These are phyloP conservation scores for Trachythela sp. DNA, from an alignment of 64 coral and sea anemone genomes.

Conservation along the genomic window DNA sequence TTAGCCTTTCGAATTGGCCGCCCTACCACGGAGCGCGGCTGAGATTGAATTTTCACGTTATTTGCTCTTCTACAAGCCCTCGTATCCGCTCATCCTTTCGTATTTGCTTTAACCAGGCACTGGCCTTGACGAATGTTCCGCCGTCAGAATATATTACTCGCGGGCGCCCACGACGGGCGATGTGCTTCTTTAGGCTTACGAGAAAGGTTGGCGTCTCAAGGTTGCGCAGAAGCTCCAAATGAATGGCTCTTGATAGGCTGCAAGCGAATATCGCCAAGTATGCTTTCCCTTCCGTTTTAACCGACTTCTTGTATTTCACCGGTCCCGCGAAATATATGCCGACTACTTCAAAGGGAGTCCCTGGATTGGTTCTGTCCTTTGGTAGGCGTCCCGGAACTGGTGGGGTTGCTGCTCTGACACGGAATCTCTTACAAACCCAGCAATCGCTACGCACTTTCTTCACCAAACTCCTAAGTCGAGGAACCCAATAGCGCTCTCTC, in stretches of 20 bases:
- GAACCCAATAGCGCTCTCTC: not conserved
- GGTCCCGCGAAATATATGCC: not conserved
- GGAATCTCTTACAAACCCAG: not conserved
- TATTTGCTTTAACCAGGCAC: slow-evolving; percentile 19
- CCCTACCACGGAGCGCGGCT: slow-evolving; percentile 41
- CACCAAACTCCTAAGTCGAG: not conserved
- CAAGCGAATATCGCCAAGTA: too few species aligned
- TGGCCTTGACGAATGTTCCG: not conserved
- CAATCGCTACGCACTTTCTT: not conserved
- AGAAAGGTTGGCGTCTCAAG: not conserved
- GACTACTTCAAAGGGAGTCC: not conserved
- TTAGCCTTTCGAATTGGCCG: slow-evolving; percentile 44
- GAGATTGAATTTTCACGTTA: slow-evolving; percentile 49
- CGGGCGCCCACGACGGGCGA: not conserved
- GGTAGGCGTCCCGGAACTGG: not conserved
- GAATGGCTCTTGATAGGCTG: not conserved
- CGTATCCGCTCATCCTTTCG: slow-evolving; percentile 9
- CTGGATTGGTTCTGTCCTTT: not conserved
- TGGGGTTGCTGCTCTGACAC: not conserved
- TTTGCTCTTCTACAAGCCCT: slow-evolving; percentile 11
- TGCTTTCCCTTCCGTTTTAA: too few species aligned
- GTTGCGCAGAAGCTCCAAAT: slow-evolving; percentile 23
- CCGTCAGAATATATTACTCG: slow-evolving; percentile 40
- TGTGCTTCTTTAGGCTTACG: not conserved
- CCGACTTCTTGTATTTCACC: too few species aligned